Percentiles rank a stretch among this genome's conserved stretches.
These are phyloP conservation scores for Schizothorax lantsangensis DNA, from an alignment of 2,797 vertebrate genomes.

Conservation along the genomic window DNA sequence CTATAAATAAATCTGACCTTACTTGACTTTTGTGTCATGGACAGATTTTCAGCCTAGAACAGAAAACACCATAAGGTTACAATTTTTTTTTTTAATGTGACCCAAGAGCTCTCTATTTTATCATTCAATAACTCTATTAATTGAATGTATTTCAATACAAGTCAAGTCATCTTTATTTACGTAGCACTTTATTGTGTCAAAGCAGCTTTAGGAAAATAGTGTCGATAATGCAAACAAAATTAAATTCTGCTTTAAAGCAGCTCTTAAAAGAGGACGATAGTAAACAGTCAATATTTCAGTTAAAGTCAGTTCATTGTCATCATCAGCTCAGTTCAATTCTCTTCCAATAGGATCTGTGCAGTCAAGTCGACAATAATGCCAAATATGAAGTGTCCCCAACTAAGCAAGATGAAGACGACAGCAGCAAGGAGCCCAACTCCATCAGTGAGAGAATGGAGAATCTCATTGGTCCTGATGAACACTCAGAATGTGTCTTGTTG, in stretches of 20 bases:
- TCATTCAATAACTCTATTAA: too few species aligned
- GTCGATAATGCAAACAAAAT: neutral
- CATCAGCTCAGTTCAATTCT: neutral
- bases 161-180: too few species aligned
- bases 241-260: neutral
- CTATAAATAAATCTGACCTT: neutral
- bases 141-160: too few species aligned
- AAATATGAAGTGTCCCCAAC: neutral
- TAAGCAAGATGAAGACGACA: neutral
- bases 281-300: neutral
- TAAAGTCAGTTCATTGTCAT: neutral
- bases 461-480: constrained; percentile 1
- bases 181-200: too few species aligned
- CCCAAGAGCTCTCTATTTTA: neutral
- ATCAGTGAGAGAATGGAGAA: neutral
- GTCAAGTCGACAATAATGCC: neutral
- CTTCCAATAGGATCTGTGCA: neutral
- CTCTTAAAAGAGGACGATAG: neutral
- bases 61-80: too few species aligned
- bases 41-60: too few species aligned
- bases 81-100: neutral
- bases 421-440: neutral
- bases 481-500: constrained; percentile 11
- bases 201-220: too few species aligned
- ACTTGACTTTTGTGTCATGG: too few species aligned